Percentiles rank a stretch among this genome's conserved stretches.
Conservation (phyloP, 2,113 vertebrate genomes). For the Ictidomys tridecemlineatus region DNA sequence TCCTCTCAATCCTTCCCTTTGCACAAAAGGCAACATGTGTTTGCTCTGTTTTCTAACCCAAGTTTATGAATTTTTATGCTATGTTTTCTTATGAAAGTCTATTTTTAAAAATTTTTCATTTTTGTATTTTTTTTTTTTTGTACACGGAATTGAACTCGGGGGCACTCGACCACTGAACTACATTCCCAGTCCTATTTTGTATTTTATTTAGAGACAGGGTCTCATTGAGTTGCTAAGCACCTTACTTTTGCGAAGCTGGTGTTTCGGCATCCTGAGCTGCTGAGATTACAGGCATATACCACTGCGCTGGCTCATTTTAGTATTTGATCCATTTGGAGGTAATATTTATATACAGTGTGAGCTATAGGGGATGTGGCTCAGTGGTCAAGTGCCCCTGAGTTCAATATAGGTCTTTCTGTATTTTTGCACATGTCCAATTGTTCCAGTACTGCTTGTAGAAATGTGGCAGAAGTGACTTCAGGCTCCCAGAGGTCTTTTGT, state of each 20-base stretch:
- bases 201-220: too few species aligned
- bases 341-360: background rate
- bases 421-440: background rate
- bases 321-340: background rate
- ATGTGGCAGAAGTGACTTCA: too few species aligned
- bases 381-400: too few species aligned
- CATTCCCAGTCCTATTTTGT: too few species aligned
- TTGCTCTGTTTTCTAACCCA: background rate
- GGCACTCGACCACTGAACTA: too few species aligned
- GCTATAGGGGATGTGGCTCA: too few species aligned
- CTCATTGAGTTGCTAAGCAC: too few species aligned
- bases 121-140: background rate
- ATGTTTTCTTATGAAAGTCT: background rate
- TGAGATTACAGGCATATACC: too few species aligned
- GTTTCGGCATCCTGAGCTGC: too few species aligned
- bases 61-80: background rate
- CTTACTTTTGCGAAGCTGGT: too few species aligned
- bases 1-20: background rate
- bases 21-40: background rate
- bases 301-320: background rate
- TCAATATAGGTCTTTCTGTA: too few species aligned
- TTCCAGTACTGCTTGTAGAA: background rate
- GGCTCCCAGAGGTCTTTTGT: background rate
- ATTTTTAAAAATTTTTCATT: background rate
- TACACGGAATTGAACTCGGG: too few species aligned